These are phyloP conservation scores for Benitochromis conjunctus DNA, from an alignment of 2,113 vertebrate species.

Conservation along the genomic window DNA sequence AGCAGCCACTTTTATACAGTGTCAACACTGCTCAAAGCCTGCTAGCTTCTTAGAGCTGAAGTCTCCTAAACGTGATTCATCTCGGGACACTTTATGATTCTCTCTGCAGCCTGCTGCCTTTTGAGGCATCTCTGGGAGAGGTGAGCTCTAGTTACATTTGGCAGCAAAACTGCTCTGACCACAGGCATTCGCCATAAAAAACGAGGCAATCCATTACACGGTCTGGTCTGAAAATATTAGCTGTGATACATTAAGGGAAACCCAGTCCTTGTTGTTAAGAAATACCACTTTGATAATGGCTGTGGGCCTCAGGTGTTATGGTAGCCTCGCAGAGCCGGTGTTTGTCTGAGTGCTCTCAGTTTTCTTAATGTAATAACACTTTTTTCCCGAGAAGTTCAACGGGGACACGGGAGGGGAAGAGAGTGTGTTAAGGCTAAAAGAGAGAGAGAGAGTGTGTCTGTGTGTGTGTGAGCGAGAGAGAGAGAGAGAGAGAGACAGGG, in stretches of 20 bases:
- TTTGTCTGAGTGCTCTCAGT: constrained; percentile 1
- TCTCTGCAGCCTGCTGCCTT: not conserved
- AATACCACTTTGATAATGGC: not conserved
- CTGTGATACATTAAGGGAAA: not conserved
- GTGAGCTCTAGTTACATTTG: not conserved
- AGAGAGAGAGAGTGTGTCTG: not conserved
- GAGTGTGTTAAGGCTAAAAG: not conserved
- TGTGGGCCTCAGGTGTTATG: not conserved
- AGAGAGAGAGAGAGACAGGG: not conserved
- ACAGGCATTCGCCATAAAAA: not conserved
- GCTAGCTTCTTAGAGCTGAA: not conserved
- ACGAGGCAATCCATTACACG: not conserved
- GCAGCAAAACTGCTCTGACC: not conserved
- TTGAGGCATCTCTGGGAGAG: not conserved
- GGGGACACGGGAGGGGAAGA: not conserved
- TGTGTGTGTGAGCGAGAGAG: no score
- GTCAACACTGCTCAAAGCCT: not conserved
- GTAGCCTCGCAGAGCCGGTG: not conserved
- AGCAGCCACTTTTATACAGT: not conserved
- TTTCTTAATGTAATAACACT: constrained; percentile 37
- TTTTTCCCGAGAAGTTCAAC: not conserved
- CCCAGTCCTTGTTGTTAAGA: not conserved
- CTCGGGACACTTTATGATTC: not conserved
- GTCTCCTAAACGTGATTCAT: constrained; percentile 13
- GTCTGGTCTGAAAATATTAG: constrained; percentile 9